phyloP scores from a whole-genome alignment of 2,797 vertebrate species.

The Poecilia wingei region DNA sequence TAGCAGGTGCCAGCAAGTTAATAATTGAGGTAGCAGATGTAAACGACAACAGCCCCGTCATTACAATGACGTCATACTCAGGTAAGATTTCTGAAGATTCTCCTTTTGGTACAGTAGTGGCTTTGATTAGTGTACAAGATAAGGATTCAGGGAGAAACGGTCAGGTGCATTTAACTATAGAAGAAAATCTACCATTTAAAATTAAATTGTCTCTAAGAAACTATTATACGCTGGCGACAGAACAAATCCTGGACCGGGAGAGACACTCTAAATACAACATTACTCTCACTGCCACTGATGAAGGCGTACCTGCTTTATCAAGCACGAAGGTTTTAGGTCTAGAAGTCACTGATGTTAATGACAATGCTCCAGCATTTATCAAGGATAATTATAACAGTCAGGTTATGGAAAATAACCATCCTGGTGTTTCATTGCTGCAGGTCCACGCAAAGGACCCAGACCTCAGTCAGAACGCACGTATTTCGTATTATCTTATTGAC shows the following conservation, averaged over 20 bases:
- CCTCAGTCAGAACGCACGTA: constrained; percentile 73
- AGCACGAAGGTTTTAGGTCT: constrained; percentile 45
- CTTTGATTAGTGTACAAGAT: constrained; percentile 82
- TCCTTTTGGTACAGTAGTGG: constrained; percentile 71
- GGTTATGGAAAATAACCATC: constrained; percentile 68
- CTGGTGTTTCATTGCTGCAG: constrained; percentile 53
- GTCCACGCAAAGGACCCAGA: constrained; percentile 66
- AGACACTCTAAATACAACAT: constrained; percentile 72
- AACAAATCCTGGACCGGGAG: constrained; percentile 76
- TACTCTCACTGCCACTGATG: constrained; percentile 74
- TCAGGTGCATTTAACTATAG: constrained; percentile 73
- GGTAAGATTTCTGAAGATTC: constrained; percentile 70
- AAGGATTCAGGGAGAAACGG: constrained; percentile 81
- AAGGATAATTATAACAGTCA: constrained; percentile 53
- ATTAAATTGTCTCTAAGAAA: constrained; percentile 78
- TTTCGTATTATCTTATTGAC: constrained; percentile 72
- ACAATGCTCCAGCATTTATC: constrained; percentile 67
- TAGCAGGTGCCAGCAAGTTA: constrained; percentile 67
- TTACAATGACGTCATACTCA: constrained; percentile 72
- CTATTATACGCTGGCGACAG: constrained; percentile 81
- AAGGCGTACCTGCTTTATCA: constrained; percentile 60
- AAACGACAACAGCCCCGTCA: constrained; percentile 82
- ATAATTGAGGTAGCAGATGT: constrained; percentile 78
- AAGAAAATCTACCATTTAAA: constrained; percentile 75
- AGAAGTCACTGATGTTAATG: constrained; percentile 71